Conservation (phyloP, 2,888 invertebrate genomes). For the Antheraea yamamai region DNA sequence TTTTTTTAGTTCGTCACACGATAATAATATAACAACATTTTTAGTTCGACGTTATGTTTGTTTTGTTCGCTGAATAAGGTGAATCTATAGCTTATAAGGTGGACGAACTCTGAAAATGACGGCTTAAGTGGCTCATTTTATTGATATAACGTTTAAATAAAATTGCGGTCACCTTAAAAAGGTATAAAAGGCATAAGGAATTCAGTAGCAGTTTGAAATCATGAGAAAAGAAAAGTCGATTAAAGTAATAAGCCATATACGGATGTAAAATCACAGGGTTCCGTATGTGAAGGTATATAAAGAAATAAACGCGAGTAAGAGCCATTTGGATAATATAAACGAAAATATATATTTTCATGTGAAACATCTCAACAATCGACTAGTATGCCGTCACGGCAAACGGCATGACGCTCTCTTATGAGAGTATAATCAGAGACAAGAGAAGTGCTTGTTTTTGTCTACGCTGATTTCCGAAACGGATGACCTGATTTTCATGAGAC, state of each 20-base stretch:
- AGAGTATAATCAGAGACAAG: no score
- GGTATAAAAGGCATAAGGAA: slow-evolving; percentile 65
- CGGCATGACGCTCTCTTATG: no score
- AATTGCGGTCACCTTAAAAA: slow-evolving; percentile 68
- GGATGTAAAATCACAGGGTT: slow-evolving; percentile 49
- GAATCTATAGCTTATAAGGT: slow-evolving; percentile 45
- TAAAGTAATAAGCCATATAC: slow-evolving; percentile 55
- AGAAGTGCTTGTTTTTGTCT: no score
- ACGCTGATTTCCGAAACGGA: no score
- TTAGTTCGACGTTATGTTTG: slow-evolving; percentile 42
- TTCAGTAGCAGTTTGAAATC: slow-evolving; percentile 75
- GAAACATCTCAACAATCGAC: background rate
- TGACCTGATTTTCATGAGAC: no score
- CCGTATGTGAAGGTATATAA: slow-evolving; percentile 33
- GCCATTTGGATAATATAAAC: background rate
- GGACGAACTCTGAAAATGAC: slow-evolving; percentile 48
- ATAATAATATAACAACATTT: slow-evolving; percentile 60
- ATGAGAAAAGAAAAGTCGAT: slow-evolving; percentile 75
- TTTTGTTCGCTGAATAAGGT: slow-evolving; percentile 41
- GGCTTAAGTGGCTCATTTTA: slow-evolving; percentile 54
- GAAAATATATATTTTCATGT: background rate
- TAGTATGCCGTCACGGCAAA: no score
- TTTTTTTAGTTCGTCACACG: slow-evolving; percentile 63
- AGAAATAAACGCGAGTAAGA: background rate
- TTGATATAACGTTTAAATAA: slow-evolving; percentile 70